These are phyloP conservation scores for Conus canariensis DNA, from an alignment of 2,888 invertebrate species.

Conservation along the genomic window DNA sequence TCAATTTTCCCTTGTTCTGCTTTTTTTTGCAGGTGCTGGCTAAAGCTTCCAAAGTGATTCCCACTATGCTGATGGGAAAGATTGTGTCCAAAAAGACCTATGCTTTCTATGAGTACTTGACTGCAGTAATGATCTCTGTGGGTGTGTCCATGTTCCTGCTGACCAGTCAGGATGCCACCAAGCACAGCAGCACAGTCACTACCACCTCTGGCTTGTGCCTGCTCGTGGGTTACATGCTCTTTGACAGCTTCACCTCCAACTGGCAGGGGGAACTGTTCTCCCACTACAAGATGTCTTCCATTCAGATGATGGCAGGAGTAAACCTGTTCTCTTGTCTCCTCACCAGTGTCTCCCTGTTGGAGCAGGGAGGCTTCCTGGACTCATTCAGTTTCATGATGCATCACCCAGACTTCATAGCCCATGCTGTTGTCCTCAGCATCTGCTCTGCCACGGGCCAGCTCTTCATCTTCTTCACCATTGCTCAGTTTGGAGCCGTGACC, in stretches of 20 bases:
- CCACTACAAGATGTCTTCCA: slow-evolving; percentile 87
- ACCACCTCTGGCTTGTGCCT: slow-evolving; percentile 91
- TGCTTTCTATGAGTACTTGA: slow-evolving; percentile 93
- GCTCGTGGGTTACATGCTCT: slow-evolving; percentile 92
- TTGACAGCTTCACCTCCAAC: slow-evolving; percentile 98
- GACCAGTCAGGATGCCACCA: slow-evolving; percentile 82
- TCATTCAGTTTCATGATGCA: slow-evolving; percentile 87
- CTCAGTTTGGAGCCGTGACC: slow-evolving; percentile 95
- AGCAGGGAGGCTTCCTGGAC: slow-evolving; percentile 89
- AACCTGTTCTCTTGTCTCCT: slow-evolving; percentile 95
- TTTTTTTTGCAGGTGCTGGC: slow-evolving; percentile 80
- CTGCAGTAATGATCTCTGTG: slow-evolving; percentile 91
- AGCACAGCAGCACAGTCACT: slow-evolving; percentile 83
- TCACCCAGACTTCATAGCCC: slow-evolving; percentile 88
- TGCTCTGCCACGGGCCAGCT: slow-evolving; percentile 96
- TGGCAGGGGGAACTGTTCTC: slow-evolving; percentile 96
- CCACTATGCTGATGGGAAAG: slow-evolving; percentile 98
- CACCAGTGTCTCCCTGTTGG: slow-evolving; percentile 90
- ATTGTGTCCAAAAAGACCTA: slow-evolving; percentile 92
- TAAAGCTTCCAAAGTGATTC: slow-evolving; percentile 92
- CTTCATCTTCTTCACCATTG: slow-evolving; percentile 97
- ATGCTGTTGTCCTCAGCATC: slow-evolving; percentile 90
- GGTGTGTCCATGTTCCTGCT: slow-evolving; percentile 96
- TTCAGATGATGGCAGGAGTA: slow-evolving; percentile 98
- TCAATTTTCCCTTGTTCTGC: too few relatives aligned